Conservation (phyloP, 2,888 invertebrate genomes). For the Amaurobius ferox region DNA sequence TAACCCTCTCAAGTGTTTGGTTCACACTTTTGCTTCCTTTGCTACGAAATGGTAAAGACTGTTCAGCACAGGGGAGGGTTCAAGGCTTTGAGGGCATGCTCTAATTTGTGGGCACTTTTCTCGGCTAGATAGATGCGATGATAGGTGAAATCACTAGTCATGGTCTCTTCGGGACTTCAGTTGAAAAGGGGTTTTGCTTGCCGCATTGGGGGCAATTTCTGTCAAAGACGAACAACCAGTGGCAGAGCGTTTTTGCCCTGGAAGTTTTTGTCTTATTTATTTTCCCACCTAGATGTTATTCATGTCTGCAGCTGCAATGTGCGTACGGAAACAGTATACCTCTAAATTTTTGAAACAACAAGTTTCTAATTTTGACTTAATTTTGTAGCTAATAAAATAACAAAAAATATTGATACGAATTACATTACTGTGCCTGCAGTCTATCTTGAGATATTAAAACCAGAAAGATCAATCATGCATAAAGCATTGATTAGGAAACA, state of each 20-base stretch:
- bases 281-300: background rate
- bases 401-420: no score
- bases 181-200: background rate
- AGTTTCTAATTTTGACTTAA: no score
- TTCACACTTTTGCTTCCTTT: slow-evolving; percentile 25
- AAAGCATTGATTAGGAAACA: no score
- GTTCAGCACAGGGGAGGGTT: slow-evolving; percentile 26
- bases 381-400: no score
- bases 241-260: background rate
- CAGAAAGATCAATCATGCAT: no score
- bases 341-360: no score
- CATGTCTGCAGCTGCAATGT: no score
- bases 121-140: slow-evolving; percentile 6
- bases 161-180: background rate
- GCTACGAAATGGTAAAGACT: background rate
- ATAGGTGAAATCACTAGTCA: slow-evolving; percentile 24
- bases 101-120: slow-evolving; percentile 34
- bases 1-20: slow-evolving; percentile 41
- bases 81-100: slow-evolving; percentile 28
- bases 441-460: no score
- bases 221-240: background rate
- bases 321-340: no score
- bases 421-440: no score
- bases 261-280: background rate
- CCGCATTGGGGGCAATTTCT: background rate